phyloP scores from a whole-genome alignment of 2,797 vertebrate species.

The Semaprochilodus insignis region DNA sequence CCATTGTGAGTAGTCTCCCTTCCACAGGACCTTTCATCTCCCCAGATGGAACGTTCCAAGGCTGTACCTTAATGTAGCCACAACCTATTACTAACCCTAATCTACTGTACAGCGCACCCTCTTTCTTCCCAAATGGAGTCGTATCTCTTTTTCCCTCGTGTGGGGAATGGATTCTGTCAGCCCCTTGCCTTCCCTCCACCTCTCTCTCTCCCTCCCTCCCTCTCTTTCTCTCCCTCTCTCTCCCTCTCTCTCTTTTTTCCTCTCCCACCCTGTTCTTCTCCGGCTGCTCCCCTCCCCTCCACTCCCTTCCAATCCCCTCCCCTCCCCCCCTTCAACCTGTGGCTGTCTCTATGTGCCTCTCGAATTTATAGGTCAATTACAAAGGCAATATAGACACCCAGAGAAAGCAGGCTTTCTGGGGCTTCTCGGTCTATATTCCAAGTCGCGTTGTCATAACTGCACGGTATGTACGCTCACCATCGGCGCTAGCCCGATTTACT shows the following conservation, averaged over 20 bases:
- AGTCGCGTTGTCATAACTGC: constrained; percentile 20
- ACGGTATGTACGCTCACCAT: constrained; percentile 13
- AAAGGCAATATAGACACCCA: constrained; percentile 66
- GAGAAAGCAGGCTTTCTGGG: constrained; percentile 23
- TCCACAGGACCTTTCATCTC: constrained; percentile 81
- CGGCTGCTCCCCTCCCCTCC: constrained; percentile 50
- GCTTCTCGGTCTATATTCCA: constrained; percentile 23
- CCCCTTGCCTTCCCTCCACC: constrained; percentile 42
- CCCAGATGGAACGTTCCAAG: constrained; percentile 89
- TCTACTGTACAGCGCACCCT: constrained; percentile 42
- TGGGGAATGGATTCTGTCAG: constrained; percentile 26
- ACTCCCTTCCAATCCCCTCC: too few species aligned
- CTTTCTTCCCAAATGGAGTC: constrained; percentile 36
- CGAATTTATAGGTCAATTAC: constrained; percentile 86
- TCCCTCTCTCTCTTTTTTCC: constrained; percentile 25
- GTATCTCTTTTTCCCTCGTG: constrained; percentile 6
- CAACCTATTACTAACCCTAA: constrained; percentile 79
- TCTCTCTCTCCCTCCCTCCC: constrained; percentile 31
- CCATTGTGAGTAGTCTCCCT: constrained; percentile 93
- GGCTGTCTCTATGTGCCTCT: constrained; percentile 80
- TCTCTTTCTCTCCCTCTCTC: constrained; percentile 9
- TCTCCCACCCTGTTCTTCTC: not conserved
- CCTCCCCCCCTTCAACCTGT: constrained; percentile 71
- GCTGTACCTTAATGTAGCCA: constrained; percentile 85
- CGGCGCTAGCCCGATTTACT: not conserved